These are phyloP conservation scores for Drosophila emarginata DNA, from an alignment of 2,888 invertebrate genomes.

Conservation along the genomic window DNA sequence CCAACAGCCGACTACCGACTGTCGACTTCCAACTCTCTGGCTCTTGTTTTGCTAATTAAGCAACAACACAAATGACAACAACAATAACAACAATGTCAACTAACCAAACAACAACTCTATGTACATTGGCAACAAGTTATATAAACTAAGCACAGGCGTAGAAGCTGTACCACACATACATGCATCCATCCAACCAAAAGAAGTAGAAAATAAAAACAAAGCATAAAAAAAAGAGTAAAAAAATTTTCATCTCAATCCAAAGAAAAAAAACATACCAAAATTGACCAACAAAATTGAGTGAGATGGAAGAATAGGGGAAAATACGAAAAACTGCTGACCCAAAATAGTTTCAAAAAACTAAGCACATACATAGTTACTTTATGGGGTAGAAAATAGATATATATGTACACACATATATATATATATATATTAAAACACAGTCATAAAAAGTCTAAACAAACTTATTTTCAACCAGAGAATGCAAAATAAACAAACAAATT, in stretches of 20 bases:
- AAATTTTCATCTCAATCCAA: not conserved
- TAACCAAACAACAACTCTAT: constrained; percentile 7
- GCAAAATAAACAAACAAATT: not conserved
- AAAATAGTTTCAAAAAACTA: constrained; percentile 2
- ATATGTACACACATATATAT: not conserved
- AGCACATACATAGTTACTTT: not conserved
- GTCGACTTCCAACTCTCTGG: not conserved
- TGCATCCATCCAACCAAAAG: not conserved
- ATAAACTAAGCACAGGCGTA: constrained; percentile 18
- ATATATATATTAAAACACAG: not conserved
- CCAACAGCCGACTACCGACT: not conserved
- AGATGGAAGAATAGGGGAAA: constrained; percentile 22
- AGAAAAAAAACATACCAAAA: constrained; percentile 17
- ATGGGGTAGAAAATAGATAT: not conserved
- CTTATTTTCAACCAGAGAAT: not conserved
- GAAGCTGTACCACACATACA: constrained; percentile 27
- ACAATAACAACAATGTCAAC: not conserved
- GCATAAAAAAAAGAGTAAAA: not conserved
- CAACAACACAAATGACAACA: constrained; percentile 30
- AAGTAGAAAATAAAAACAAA: constrained; percentile 15
- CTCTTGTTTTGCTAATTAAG: constrained; percentile 59
- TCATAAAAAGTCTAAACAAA: not conserved
- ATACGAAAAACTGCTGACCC: constrained; percentile 3
- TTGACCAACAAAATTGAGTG: constrained; percentile 50
- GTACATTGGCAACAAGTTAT: constrained; percentile 7